These are phyloP conservation scores for Battus philenor DNA, from an alignment of 1,140 invertebrate genomes.

Conservation along the genomic window DNA sequence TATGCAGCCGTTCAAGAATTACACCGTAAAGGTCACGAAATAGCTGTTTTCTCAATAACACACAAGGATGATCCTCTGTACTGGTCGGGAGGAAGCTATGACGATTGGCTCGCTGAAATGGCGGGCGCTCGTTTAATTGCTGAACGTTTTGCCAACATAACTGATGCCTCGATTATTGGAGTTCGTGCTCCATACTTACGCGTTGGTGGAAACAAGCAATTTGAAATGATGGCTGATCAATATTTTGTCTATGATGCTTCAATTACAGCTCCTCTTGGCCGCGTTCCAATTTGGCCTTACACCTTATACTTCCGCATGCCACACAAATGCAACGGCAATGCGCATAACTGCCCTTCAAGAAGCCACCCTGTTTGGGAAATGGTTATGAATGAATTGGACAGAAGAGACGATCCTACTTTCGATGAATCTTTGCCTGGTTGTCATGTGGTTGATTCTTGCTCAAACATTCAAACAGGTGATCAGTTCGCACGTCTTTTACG, in stretches of 20 bases:
- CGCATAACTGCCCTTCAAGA: constrained; percentile 92
- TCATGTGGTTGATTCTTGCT: constrained; percentile 96
- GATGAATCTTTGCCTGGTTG: constrained; percentile 94
- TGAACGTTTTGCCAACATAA: constrained; percentile 93
- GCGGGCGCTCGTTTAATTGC: constrained; percentile 92
- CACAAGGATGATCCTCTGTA: constrained; percentile 93
- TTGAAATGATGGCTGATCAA: constrained; percentile 97
- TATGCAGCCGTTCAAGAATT: constrained; percentile 96
- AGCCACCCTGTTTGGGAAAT: constrained; percentile 97
- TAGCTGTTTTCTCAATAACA: constrained; percentile 94
- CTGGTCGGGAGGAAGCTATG: constrained; percentile 91
- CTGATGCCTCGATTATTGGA: constrained; percentile 91
- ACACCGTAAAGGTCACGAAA: constrained; percentile 94
- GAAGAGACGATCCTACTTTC: constrained; percentile 92
- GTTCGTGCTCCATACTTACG: constrained; percentile 92
- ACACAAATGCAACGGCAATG: constrained; percentile 95
- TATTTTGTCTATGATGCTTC: constrained; percentile 96
- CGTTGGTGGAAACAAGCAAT: constrained; percentile 95
- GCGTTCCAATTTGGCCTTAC: constrained; percentile 96
- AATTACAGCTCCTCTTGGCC: constrained; percentile 91
- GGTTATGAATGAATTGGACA: constrained; percentile 96
- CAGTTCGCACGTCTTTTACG: constrained; percentile 91
- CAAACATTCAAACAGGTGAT: constrained; percentile 92
- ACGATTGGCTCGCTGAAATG: constrained; percentile 97
- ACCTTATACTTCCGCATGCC: constrained; percentile 97